Evolutionary conservation across 2,797 vertebrate genomes (phyloP).

Genomic region (Acanthornis magna): DNA sequence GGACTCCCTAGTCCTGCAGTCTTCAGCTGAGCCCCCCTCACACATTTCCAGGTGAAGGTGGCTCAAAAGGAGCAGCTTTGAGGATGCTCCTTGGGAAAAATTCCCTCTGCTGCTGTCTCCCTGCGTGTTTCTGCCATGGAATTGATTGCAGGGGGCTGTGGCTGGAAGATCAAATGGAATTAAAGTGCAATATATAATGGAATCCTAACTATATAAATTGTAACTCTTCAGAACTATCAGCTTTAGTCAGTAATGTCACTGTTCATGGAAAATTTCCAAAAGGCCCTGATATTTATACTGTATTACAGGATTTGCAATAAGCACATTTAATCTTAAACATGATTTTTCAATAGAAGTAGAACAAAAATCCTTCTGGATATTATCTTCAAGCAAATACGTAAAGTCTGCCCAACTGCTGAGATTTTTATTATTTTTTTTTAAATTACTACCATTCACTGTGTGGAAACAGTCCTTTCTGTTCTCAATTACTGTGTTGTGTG

Average conservation of each 20-base stretch:
- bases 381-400: neutral
- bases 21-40: rapidly evolving
- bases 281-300: neutral
- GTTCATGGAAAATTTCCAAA: neutral
- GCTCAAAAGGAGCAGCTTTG: neutral
- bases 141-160: neutral
- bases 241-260: neutral
- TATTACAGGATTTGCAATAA: neutral
- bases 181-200: neutral
- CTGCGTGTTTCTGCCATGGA: neutral
- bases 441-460: neutral
- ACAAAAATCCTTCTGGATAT: neutral
- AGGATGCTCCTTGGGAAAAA: neutral
- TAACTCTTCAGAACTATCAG: neutral
- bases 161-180: neutral
- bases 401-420: neutral
- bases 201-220: neutral
- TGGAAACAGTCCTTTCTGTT: neutral
- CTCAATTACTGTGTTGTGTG: neutral
- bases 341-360: neutral
- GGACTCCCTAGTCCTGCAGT: neutral
- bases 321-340: neutral
- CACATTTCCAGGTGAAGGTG: neutral
- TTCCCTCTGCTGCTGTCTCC: neutral
- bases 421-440: neutral